phyloP scores from a whole-genome alignment of 2,888 invertebrate genomes.

The Mimachlamys varia region DNA sequence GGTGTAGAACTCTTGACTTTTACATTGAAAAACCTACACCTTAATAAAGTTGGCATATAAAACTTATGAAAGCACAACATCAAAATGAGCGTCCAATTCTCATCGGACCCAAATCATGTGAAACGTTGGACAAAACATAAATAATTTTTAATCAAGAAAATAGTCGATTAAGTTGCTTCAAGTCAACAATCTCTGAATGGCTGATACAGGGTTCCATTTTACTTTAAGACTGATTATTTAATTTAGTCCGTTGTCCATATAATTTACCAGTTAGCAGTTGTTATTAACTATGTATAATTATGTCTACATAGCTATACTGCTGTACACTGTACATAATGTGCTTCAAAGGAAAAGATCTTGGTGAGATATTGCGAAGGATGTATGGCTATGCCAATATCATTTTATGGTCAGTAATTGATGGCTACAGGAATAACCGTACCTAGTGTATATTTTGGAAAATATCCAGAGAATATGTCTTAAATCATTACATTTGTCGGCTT shows the following conservation, averaged over 20 bases:
- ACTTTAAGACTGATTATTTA: neutral
- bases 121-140: no score
- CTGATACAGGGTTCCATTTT: neutral
- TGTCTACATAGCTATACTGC: neutral
- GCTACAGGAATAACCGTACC: neutral
- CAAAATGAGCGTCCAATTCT: no score
- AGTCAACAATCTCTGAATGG: no score
- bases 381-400: neutral
- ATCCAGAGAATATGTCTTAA: neutral
- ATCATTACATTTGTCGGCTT: neutral
- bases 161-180: no score
- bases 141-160: no score
- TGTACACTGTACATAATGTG: neutral
- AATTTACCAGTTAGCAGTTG: neutral
- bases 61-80: no score
- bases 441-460: neutral
- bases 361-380: neutral
- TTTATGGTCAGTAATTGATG: conserved; percentile 23
- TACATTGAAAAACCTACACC: no score
- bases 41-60: no score
- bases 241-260: neutral
- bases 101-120: no score
- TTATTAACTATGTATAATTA: neutral
- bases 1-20: no score
- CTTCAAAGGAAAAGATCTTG: neutral